A percentile compares a stretch with the other conserved stretches of the same genome.
These are phyloP conservation scores for Cephus cinctus DNA, from an alignment of 1,140 invertebrate species.

Conservation along the genomic window DNA sequence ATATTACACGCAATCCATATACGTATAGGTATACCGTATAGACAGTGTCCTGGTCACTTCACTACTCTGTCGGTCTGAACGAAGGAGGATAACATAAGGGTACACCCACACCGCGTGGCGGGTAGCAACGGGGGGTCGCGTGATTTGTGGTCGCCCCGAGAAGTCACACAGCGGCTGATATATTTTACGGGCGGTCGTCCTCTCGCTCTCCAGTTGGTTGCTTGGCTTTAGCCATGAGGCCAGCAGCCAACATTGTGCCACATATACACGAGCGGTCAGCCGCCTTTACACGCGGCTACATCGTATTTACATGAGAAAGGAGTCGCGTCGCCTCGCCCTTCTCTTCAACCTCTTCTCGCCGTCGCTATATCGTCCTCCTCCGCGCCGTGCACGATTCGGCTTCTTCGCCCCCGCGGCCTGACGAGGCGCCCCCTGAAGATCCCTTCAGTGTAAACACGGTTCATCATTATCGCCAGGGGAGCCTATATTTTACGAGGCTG, in stretches of 20 bases:
- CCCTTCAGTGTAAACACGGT: constrained; percentile 48
- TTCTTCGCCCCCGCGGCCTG: constrained; percentile 17
- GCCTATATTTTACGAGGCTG: constrained; percentile 42
- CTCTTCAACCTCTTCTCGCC: constrained; percentile 14
- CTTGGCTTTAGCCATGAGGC: constrained; percentile 13
- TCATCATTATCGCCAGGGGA: constrained; percentile 53
- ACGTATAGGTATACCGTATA: too few species aligned
- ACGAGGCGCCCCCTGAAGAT: constrained; percentile 34
- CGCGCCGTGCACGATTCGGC: neutral
- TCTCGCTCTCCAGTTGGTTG: constrained; percentile 10
- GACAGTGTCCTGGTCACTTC: neutral
- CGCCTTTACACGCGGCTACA: constrained; percentile 53
- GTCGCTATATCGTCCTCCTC: constrained; percentile 10
- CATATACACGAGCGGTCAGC: constrained; percentile 44
- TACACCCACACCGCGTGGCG: constrained; percentile 49
- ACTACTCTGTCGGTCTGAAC: constrained; percentile 9
- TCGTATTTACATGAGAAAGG: constrained; percentile 58
- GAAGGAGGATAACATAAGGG: constrained; percentile 30
- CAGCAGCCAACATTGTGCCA: constrained; percentile 47
- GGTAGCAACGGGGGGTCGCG: constrained; percentile 51
- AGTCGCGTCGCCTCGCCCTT: constrained; percentile 41
- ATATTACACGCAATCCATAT: too few species aligned
- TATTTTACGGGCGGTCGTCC: constrained; percentile 51
- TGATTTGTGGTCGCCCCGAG: constrained; percentile 56
- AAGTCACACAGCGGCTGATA: constrained; percentile 58